Percentiles rank a stretch among this genome's conserved stretches.
Conservation (phyloP, 1,140 invertebrate genomes). For the Kradibia gibbosae region DNA sequence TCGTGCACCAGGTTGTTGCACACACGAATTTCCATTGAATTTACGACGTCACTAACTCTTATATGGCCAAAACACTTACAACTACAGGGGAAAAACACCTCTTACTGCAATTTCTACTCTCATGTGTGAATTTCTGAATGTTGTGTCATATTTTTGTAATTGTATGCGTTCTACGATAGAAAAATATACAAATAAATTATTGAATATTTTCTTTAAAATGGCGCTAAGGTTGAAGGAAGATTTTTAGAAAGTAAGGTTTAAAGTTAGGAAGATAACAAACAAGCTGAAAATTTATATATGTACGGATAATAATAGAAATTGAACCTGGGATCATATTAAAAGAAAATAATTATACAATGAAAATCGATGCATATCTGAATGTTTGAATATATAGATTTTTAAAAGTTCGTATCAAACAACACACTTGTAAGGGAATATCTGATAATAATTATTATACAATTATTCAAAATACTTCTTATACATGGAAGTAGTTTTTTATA, state of each 20-base stretch:
- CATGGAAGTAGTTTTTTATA: too few species aligned
- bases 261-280: background rate
- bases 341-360: background rate
- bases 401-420: background rate
- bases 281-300: background rate
- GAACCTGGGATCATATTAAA: background rate
- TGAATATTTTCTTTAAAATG: background rate
- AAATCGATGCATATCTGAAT: background rate
- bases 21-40: slow-evolving; percentile 36
- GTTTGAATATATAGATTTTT: background rate
- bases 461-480: too few species aligned
- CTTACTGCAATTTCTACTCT: background rate
- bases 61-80: background rate
- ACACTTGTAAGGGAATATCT: too few species aligned
- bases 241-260: background rate
- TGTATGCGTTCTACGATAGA: background rate
- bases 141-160: background rate
- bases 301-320: background rate
- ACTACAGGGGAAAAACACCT: background rate
- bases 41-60: slow-evolving; percentile 10
- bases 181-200: background rate
- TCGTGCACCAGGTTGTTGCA: slow-evolving; percentile 35
- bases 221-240: background rate
- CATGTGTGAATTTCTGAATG: background rate
- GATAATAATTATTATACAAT: too few species aligned